These are phyloP conservation scores for Chelon auratus DNA, from an alignment of 2,797 vertebrate genomes.

Conservation along the genomic window DNA sequence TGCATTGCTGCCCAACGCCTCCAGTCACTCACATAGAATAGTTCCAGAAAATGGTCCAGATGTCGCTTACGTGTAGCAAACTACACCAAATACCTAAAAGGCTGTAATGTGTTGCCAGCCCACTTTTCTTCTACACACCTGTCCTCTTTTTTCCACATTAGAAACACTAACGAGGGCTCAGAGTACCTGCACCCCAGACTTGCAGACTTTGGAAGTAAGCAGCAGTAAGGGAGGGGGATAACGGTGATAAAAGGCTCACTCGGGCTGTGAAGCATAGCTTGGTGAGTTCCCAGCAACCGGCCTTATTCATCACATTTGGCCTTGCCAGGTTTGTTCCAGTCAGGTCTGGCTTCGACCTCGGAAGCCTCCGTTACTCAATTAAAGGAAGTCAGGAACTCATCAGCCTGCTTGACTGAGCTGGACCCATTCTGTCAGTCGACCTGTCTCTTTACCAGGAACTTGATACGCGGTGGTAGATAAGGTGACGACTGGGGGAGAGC, in stretches of 20 bases:
- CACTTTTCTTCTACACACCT: not conserved
- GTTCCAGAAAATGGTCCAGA: no score
- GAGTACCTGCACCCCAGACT: no score
- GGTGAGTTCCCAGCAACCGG: not conserved
- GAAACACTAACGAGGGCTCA: not conserved
- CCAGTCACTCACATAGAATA: no score
- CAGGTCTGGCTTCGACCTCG: slow-evolving; percentile 17
- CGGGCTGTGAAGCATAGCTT: slow-evolving; percentile 4
- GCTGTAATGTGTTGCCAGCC: not conserved
- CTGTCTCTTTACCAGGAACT: slow-evolving; percentile 59
- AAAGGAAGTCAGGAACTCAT: slow-evolving; percentile 67
- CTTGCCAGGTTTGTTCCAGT: not conserved
- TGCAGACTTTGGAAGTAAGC: no score
- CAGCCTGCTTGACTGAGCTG: slow-evolving; percentile 56
- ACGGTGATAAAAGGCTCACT: not conserved
- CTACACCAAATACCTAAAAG: not conserved
- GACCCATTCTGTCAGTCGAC: slow-evolving; percentile 77
- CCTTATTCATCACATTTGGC: slow-evolving; percentile 6
- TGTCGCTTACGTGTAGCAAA: no score
- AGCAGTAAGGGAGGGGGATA: no score
- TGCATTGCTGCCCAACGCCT: no score
- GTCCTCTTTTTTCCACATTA: not conserved
- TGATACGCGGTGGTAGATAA: slow-evolving; percentile 70
- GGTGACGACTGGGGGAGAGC: slow-evolving; percentile 59
- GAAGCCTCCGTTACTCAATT: slow-evolving; percentile 55